phyloP scores from a whole-genome alignment of 2,888 invertebrate genomes.

The Corythucha ciliata region DNA sequence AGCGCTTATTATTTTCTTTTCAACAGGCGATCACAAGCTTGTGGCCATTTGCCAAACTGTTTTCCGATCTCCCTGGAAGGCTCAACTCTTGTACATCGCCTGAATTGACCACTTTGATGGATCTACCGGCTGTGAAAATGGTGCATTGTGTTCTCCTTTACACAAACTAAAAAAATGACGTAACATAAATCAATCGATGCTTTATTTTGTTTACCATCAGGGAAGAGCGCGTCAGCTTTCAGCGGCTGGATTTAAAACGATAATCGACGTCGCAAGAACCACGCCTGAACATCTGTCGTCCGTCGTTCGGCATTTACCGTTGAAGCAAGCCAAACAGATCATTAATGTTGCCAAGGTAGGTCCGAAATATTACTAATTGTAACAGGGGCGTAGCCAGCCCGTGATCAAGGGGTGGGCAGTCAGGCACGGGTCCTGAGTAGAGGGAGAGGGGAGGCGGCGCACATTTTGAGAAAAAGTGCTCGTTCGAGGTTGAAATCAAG shows the following conservation, averaged over 20 bases:
- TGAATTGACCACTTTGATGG: constrained; percentile 73
- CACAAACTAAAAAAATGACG: constrained; percentile 4
- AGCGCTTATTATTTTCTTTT: too few species aligned
- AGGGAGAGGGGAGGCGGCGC: too few species aligned
- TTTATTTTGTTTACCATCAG: constrained; percentile 41
- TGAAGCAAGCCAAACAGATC: constrained; percentile 66
- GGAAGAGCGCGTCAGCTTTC: constrained; percentile 76
- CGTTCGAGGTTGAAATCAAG: too few species aligned
- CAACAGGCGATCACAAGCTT: constrained; percentile 59
- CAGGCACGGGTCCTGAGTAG: too few species aligned
- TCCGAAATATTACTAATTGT: too few species aligned
- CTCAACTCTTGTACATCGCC: constrained; percentile 71
- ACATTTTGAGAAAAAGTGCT: too few species aligned
- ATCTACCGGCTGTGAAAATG: constrained; percentile 78
- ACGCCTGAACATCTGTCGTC: constrained; percentile 52
- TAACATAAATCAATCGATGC: constrained; percentile 4
- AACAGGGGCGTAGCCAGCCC: too few species aligned
- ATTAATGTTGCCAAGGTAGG: constrained; percentile 84
- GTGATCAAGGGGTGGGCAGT: too few species aligned
- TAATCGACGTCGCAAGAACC: constrained; percentile 67
- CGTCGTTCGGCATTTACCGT: constrained; percentile 59
- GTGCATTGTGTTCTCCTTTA: constrained; percentile 42
- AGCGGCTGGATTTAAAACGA: constrained; percentile 68
- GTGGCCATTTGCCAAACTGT: constrained; percentile 71
- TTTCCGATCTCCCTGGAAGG: constrained; percentile 61